Conservation (phyloP, 2,797 vertebrate species). For the Gadopsis marmoratus region DNA sequence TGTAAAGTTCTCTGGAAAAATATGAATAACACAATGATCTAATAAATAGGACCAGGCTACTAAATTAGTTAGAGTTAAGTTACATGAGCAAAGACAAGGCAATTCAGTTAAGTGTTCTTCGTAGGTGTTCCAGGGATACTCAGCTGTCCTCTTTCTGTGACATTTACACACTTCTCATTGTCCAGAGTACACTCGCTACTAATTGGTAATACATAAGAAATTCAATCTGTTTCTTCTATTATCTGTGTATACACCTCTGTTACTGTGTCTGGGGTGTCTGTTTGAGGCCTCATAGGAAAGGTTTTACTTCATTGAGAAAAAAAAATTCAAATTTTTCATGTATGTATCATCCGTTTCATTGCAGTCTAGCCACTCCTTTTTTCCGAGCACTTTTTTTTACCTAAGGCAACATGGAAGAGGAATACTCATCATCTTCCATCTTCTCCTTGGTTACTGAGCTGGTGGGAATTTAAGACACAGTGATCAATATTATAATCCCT, state of each 20-base stretch:
- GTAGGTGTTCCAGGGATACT: constrained; percentile 69
- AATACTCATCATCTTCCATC: constrained; percentile 65
- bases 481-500: constrained; percentile 59
- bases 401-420: constrained; percentile 69
- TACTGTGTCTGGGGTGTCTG: constrained; percentile 17
- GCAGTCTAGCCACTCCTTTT: constrained; percentile 55
- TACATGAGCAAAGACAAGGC: constrained; percentile 54
- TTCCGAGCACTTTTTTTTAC: constrained; percentile 51
- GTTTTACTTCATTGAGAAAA: constrained; percentile 30
- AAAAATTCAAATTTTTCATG: constrained; percentile 7
- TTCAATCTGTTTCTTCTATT: constrained; percentile 52
- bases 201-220: constrained; percentile 70
- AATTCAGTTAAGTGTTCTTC: constrained; percentile 78
- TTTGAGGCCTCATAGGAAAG: not conserved
- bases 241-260: constrained; percentile 14
- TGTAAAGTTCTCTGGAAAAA: constrained; percentile 36
- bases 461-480: constrained; percentile 65
- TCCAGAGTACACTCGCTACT: constrained; percentile 52
- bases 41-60: constrained; percentile 33
- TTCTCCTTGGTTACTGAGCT: constrained; percentile 58
- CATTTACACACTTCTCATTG: constrained; percentile 53
- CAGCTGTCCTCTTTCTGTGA: constrained; percentile 34
- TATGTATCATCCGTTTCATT: constrained; percentile 20
- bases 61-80: constrained; percentile 65
- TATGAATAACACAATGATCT: constrained; percentile 52